Percentiles rank a stretch among this genome's conserved stretches.
These are phyloP conservation scores for Bos javanicus DNA, from an alignment of 2,113 vertebrate species.

Conservation along the genomic window DNA sequence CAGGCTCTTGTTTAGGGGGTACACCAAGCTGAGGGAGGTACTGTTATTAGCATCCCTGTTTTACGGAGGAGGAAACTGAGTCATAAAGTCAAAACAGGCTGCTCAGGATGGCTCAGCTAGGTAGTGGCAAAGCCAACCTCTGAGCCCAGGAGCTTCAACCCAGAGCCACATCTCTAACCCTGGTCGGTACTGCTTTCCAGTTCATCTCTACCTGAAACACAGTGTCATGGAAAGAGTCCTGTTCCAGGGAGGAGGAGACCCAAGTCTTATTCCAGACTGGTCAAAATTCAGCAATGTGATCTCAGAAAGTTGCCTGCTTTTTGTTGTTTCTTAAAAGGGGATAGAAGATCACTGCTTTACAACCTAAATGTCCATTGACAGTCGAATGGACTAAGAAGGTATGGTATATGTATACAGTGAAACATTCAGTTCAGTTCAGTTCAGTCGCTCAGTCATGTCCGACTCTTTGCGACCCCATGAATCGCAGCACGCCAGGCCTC, in stretches of 20 bases:
- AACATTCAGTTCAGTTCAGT: neutral
- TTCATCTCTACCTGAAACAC: neutral
- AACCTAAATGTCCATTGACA: neutral
- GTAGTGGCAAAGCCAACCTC: neutral
- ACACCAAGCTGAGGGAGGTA: neutral
- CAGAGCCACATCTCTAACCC: neutral
- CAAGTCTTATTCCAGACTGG: neutral
- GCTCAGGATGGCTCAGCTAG: neutral
- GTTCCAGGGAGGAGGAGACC: neutral
- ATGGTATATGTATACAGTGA: neutral
- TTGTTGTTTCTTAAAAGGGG: neutral
- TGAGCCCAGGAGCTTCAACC: neutral
- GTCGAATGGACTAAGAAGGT: neutral
- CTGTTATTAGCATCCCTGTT: neutral
- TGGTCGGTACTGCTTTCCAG: neutral
- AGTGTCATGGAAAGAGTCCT: neutral
- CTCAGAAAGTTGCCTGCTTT: neutral
- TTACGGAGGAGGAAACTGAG: neutral
- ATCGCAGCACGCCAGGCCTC: too few species aligned
- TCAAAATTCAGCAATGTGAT: neutral
- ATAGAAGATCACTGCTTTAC: neutral
- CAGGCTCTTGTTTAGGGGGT: neutral
- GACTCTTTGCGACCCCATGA: too few species aligned
- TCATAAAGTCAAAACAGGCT: neutral
- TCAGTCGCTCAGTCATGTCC: too few species aligned